Base-by-base conservation (phyloP, 2,888 invertebrate species). In the Spisula subtruncata region DNA sequence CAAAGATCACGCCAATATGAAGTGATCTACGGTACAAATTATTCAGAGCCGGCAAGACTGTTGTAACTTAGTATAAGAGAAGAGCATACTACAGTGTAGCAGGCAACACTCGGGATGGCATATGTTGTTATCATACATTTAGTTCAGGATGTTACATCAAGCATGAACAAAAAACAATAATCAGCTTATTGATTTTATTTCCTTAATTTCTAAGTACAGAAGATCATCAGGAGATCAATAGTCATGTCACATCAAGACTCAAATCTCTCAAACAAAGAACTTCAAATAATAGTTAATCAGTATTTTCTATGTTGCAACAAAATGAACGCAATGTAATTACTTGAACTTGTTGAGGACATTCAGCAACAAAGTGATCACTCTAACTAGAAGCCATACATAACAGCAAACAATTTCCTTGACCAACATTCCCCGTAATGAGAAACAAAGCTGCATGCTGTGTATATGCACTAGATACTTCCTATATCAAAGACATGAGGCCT, bases 201-300 rank as follows among this genome's bases (percentile, higher is more conserved):
- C 14, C 75, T 75, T 25, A 35, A 35, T 32, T n/a, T 35, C 75
- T 16, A 35, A 75, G 25, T 75, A 60, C 6, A 35, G n/a, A 25
- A 75, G 75, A 75, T 75, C 75, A 75, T 35, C 18, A 35, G 35
- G 16, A 18, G 75, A 75, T 75, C 75, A 75, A 75, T 75, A 75
- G 20, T 75, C 25, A 75, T 5, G 41, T 16, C n/a, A n/a, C n/a
- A 32, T 25, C 29, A 32, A 60, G 35, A 35, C 75, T 66, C 12
- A 75, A 75, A 75, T 75, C 32, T 75, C 32, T 32, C 32, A 32
- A 75, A 75, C 75, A 75, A 75, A 75, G 75, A 75, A 75, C 35
- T 75, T 32, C 75, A 75, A 75, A 35, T 75, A 14, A 75, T 66
- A 32, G 75, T 75, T 75, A 66, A 66, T 66, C 60, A 66, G n/a